Base-by-base conservation (phyloP, 2,113 vertebrate species). In the Scomber japonicus region DNA sequence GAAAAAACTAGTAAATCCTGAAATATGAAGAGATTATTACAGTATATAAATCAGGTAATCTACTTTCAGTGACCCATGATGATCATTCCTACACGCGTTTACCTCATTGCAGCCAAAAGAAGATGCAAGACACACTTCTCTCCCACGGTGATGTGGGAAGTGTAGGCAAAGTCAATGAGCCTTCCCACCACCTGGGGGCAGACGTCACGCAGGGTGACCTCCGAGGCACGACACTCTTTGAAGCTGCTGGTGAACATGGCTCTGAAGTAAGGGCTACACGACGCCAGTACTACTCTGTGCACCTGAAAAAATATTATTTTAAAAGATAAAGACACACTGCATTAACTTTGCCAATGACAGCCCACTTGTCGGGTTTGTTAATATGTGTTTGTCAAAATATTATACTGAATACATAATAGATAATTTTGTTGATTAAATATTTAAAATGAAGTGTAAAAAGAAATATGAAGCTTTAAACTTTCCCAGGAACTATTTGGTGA, bases 191-290 rank as follows among this genome's bases (percentile, higher is more conserved):
- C 94, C 83, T 92, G 87, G 4, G 96, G 96, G 81, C 94, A 95
- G 54, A 96, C 92, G 16, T 96, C 96, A 2, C 80, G 85, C 48
- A 96, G 91, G 2, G 94, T 95, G 69, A 96, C 90, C 92, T 96
- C 96, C 0, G 95, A 84, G 48, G 95, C 95, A 0, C 82, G 65
- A 65, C 93, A 92, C 89, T 96, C 96, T 66, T 81, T 91, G 84
- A 96, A 96, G 90, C 93, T 94, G 83, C 94, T 94, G 85, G 96
- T 96, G 88, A 96, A 96, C 96, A 96, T 96, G 85, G 96, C 96
- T 83, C 93, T 94, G 88, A 96, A 96, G 83, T 96, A 96, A 0
- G 94, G 89, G 90, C 96, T 96, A 50, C 94, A 96, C 44, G 96
- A 93, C 4, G 96, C 95, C 88, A 96, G 93, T 0, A 96, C 96